These are phyloP conservation scores for Pseudanteris insignis DNA, from an alignment of 2,888 invertebrate species.

Conservation along the genomic window DNA sequence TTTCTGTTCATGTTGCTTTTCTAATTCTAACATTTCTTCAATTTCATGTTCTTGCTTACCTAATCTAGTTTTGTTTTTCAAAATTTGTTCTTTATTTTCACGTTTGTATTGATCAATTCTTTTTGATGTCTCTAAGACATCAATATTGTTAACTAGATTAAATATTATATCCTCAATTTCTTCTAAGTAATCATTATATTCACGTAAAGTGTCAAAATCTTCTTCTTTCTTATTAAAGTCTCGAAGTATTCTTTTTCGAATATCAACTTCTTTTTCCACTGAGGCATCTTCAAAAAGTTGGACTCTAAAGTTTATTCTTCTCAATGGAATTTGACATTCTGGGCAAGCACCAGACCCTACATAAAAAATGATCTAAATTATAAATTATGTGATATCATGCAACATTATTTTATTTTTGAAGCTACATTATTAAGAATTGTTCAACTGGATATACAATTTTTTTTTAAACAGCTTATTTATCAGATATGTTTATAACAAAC, in stretches of 20 bases:
- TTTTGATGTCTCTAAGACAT: conserved; percentile 87
- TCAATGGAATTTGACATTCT: conserved; percentile 87
- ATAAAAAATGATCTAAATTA: no score
- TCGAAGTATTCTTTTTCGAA: conserved; percentile 84
- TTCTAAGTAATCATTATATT: conserved; percentile 97
- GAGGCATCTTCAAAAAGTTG: conserved; percentile 96
- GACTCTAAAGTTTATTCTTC: conserved; percentile 89
- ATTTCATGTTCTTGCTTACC: conserved; percentile 86
- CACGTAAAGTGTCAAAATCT: conserved; percentile 83
- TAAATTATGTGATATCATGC: no score
- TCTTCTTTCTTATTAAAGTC: conserved; percentile 96
- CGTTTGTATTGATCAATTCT: conserved; percentile 90
- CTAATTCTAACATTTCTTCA: conserved; percentile 84
- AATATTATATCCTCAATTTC: conserved; percentile 91
- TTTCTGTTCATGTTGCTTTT: conserved; percentile 80
- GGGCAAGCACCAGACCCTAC: conserved; percentile 94
- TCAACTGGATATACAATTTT: no score
- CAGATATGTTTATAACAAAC: no score
- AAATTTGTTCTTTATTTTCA: conserved; percentile 86
- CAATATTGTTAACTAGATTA: conserved; percentile 89
- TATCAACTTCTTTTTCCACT: conserved; percentile 98
- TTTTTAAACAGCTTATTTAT: no score
- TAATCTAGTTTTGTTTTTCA: conserved; percentile 80
- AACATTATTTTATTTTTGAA: no score
- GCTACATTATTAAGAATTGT: no score